A percentile compares a stretch with the other conserved stretches of the same genome.
These are phyloP conservation scores for Nomada fucata DNA, from an alignment of 2,888 invertebrate genomes.

Conservation along the genomic window DNA sequence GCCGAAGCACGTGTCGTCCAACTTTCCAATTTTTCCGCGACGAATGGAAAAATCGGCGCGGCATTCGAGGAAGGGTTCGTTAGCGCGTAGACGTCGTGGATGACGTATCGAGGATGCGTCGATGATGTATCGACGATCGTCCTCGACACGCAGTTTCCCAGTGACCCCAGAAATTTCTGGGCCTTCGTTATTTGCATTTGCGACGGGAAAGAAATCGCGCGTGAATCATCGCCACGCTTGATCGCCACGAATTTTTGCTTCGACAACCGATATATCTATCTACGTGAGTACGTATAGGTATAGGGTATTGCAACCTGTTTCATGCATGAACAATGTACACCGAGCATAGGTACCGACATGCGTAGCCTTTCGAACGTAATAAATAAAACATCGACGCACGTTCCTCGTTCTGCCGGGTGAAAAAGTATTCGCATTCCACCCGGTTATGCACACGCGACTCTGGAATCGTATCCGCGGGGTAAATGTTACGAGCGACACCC, in stretches of 20 bases:
- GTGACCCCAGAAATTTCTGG: no score
- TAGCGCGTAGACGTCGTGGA: no score
- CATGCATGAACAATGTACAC: slow-evolving; percentile 56
- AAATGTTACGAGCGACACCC: slow-evolving; percentile 29
- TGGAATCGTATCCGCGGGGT: slow-evolving; percentile 32
- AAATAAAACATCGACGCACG: slow-evolving; percentile 58
- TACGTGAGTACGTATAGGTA: not conserved
- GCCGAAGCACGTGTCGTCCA: no score
- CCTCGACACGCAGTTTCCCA: no score
- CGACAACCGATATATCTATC: slow-evolving; percentile 33
- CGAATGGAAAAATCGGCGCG: no score
- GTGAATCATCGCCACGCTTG: slow-evolving; percentile 56
- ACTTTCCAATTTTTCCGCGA: no score
- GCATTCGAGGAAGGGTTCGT: no score
- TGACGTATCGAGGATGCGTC: no score
- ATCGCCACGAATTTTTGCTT: slow-evolving; percentile 39
- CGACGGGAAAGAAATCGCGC: slow-evolving; percentile 26
- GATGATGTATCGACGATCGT: no score
- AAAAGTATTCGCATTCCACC: slow-evolving; percentile 60
- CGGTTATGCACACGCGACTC: slow-evolving; percentile 20
- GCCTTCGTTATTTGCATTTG: not conserved
- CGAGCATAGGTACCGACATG: slow-evolving; percentile 27
- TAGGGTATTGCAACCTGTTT: slow-evolving; percentile 9
- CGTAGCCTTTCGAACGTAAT: slow-evolving; percentile 53
- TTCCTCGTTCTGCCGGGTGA: slow-evolving; percentile 30